A percentile compares a stretch with the other conserved stretches of the same genome.
phyloP scores from a whole-genome alignment of 35 echinoderm and acorn worm genomes.

The Apostichopus japonicus region DNA sequence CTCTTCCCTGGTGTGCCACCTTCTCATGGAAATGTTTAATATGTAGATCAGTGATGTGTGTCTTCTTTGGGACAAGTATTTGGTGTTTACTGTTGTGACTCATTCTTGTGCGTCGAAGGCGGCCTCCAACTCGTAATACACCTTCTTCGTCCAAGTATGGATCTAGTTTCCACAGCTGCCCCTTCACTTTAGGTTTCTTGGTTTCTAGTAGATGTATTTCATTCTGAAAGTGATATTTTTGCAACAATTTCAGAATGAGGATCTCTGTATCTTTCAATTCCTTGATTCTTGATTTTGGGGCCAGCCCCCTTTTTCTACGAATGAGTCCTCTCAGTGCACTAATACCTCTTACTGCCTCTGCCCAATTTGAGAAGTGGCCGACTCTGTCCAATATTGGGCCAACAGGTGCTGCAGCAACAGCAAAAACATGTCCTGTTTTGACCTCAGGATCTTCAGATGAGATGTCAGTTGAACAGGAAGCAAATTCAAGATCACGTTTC shows the following conservation, averaged over 20 bases:
- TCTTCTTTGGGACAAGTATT: constrained; percentile 61
- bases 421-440: background rate
- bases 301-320: no score
- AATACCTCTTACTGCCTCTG: constrained; percentile 28
- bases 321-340: no score
- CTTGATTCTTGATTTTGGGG: background rate
- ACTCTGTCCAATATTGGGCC: background rate
- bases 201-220: constrained; percentile 37
- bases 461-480: background rate
- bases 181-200: constrained; percentile 24
- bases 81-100: constrained; percentile 59
- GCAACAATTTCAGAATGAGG: constrained; percentile 38
- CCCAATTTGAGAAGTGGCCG: background rate
- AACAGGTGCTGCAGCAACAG: background rate
- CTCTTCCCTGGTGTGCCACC: constrained; percentile 36
- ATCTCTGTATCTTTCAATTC: constrained; percentile 42
- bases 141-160: constrained; percentile 75
- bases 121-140: constrained; percentile 75
- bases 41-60: constrained; percentile 75
- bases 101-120: constrained; percentile 45
- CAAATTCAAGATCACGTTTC: background rate
- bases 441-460: constrained; percentile 53
- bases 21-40: constrained; percentile 79
- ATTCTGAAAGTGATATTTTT: constrained; percentile 41
- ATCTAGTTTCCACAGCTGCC: constrained; percentile 67